phyloP scores from a whole-genome alignment of 2,797 vertebrate genomes.

The Natrix natrix region DNA sequence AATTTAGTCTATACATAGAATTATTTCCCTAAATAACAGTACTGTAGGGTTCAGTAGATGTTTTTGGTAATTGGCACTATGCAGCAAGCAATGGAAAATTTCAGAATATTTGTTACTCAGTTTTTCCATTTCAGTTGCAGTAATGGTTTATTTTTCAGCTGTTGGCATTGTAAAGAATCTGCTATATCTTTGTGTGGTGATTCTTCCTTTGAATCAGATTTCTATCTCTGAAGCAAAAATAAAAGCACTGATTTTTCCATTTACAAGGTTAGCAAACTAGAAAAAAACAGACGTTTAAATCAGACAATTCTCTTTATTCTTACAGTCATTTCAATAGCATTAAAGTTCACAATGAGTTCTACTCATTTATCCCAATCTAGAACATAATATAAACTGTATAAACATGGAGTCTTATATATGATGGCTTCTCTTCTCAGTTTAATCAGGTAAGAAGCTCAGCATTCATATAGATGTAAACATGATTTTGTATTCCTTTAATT shows the following conservation, averaged over 20 bases:
- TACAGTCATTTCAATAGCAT: not conserved
- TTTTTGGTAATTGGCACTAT: not conserved
- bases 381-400: not conserved
- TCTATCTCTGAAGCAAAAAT: not conserved
- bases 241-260: not conserved
- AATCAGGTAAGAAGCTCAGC: not conserved
- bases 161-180: not conserved
- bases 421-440: not conserved
- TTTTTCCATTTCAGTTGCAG: slow-evolving; percentile 41
- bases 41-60: not conserved
- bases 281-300: not conserved
- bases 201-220: not conserved
- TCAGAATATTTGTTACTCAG: slow-evolving; percentile 30
- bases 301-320: not conserved
- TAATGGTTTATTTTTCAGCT: not conserved
- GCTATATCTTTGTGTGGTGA: not conserved
- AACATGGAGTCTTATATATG: not conserved
- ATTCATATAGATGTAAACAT: not conserved
- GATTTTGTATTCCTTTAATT: not conserved
- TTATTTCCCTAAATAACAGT: not conserved
- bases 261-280: not conserved
- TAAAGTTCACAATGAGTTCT: not conserved
- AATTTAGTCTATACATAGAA: not conserved
- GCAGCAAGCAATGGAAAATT: slow-evolving; percentile 44
- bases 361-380: not conserved